These are phyloP conservation scores for Ophion obscuratus DNA, from an alignment of 2,888 invertebrate genomes.

Conservation along the genomic window DNA sequence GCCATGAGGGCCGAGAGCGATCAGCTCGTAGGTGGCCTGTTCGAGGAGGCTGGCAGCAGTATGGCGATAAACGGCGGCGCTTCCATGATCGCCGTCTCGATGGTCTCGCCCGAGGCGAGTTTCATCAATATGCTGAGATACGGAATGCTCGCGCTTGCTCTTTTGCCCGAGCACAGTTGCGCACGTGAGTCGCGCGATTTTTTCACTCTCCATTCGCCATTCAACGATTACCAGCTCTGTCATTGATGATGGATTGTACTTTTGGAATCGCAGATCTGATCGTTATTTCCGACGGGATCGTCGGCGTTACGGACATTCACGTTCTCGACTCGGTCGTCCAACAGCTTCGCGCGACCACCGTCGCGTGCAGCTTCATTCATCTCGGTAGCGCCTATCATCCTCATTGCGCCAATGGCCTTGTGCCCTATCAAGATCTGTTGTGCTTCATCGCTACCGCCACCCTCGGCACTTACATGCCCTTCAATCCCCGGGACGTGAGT, in stretches of 20 bases:
- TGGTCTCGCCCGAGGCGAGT: conserved; percentile 88
- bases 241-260: background rate
- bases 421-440: conserved; percentile 90
- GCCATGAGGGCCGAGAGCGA: conserved; percentile 85
- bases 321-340: conserved; percentile 89
- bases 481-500: conserved; percentile 85
- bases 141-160: conserved; percentile 90
- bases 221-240: background rate
- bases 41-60: conserved; percentile 84
- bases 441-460: conserved; percentile 91
- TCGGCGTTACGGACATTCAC: conserved; percentile 89
- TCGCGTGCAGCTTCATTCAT: conserved; percentile 91
- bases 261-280: conserved; percentile 87
- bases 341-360: conserved; percentile 90
- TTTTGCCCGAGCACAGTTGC: conserved; percentile 90
- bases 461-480: conserved; percentile 89
- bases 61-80: conserved; percentile 82
- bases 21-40: conserved; percentile 85
- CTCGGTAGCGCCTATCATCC: conserved; percentile 89
- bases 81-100: conserved; percentile 84
- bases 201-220: background rate
- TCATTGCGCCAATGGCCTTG: conserved; percentile 88
- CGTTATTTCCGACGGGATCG: conserved; percentile 90
- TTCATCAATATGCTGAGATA: conserved; percentile 91
- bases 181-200: conserved; percentile 86